These are phyloP conservation scores for Antheraea yamamai DNA, from an alignment of 2,888 invertebrate species.

Conservation along the genomic window DNA sequence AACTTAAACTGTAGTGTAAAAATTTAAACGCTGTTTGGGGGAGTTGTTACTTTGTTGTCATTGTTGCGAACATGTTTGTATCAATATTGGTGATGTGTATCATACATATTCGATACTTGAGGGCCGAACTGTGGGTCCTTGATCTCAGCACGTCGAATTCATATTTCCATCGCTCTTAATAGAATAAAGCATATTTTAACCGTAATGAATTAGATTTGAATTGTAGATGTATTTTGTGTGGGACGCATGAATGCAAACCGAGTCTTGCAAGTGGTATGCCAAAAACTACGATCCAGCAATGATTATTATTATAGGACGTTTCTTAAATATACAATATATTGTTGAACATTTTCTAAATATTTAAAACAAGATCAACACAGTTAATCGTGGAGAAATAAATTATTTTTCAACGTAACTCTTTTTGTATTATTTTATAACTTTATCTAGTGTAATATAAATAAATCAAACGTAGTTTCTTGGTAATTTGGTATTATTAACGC, in stretches of 20 bases:
- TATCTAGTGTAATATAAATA: neutral
- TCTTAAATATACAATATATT: constrained; percentile 77
- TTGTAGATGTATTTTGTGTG: constrained; percentile 60
- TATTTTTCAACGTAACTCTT: constrained; percentile 75
- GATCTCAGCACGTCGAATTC: neutral
- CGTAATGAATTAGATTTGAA: constrained; percentile 37
- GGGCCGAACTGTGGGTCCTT: neutral
- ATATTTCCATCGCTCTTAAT: neutral
- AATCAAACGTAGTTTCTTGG: neutral
- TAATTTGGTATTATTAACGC: neutral
- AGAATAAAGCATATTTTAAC: neutral
- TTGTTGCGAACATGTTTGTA: constrained; percentile 56
- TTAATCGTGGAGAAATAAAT: constrained; percentile 78
- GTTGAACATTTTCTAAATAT: constrained; percentile 81
- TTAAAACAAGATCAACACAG: constrained; percentile 70
- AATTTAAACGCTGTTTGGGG: constrained; percentile 47
- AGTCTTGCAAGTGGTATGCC: constrained; percentile 80
- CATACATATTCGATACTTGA: constrained; percentile 32
- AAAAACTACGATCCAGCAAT: constrained; percentile 78
- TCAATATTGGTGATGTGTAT: constrained; percentile 38
- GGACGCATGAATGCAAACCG: constrained; percentile 49
- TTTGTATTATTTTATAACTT: constrained; percentile 54
- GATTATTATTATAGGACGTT: constrained; percentile 67
- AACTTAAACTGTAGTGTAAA: constrained; percentile 55
- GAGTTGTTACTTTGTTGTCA: constrained; percentile 69